Conservation (phyloP, 2,797 vertebrate genomes). For the Mycteria americana region DNA sequence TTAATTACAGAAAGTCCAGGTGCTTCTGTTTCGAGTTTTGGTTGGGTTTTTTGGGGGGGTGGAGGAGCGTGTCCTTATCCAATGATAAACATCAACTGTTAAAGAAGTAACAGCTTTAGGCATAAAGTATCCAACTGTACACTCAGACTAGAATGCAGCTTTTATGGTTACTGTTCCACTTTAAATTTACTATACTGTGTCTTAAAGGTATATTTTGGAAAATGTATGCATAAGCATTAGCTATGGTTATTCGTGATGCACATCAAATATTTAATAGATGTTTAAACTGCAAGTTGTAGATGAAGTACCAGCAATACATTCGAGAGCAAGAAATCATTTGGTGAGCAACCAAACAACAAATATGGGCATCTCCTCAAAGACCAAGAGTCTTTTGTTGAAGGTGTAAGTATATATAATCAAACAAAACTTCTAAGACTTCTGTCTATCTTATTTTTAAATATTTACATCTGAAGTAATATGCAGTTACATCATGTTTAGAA, state of each 20-base stretch:
- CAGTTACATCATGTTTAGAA: not conserved
- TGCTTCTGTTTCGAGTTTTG: not conserved
- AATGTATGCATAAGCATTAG: not conserved
- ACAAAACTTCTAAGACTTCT: not conserved
- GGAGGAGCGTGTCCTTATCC: not conserved
- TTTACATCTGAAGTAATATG: not conserved
- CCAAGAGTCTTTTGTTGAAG: not conserved
- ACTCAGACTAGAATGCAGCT: not conserved
- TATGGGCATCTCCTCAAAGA: not conserved
- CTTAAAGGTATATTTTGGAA: not conserved
- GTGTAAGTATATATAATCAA: not conserved
- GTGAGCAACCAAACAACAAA: not conserved
- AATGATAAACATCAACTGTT: not conserved
- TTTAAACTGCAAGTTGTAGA: not conserved
- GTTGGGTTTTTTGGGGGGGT: too few relatives aligned
- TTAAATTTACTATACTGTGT: not conserved
- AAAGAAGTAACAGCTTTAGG: not conserved
- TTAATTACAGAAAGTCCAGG: not conserved
- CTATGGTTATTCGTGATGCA: not conserved
- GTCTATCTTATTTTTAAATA: not conserved
- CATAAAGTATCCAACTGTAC: not conserved
- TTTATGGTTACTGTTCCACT: not conserved
- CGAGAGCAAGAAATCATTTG: not conserved
- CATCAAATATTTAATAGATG: conserved; percentile 21
- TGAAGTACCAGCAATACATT: not conserved